Conservation (phyloP, 2,113 vertebrate genomes). For the Hippocampus zosterae region DNA sequence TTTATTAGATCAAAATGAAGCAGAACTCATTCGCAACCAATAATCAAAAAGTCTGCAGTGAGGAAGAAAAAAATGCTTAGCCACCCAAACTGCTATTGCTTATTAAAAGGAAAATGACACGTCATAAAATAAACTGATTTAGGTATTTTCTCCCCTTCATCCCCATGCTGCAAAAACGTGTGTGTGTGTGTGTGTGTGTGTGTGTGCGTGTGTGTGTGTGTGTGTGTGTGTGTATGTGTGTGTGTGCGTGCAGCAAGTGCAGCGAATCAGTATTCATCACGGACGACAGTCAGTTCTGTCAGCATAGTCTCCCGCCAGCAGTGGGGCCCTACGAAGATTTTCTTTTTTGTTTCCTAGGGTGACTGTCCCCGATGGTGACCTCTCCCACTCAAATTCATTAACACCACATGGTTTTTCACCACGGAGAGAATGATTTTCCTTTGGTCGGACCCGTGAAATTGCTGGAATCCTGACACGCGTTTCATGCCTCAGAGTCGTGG, state of each 20-base stretch:
- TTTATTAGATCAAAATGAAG: conserved; percentile 58
- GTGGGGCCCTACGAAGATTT: conserved; percentile 51
- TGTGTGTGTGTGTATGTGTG: conserved; percentile 3
- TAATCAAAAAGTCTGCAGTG: conserved; percentile 58
- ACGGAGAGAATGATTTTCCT: conserved; percentile 14
- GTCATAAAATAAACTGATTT: conserved; percentile 46
- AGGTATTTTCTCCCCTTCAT: conserved; percentile 45
- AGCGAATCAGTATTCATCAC: conserved; percentile 58
- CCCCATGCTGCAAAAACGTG: conserved; percentile 21
- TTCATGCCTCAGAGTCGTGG: background rate
- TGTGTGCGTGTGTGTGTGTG: too few species aligned
- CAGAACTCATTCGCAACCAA: conserved; percentile 54
- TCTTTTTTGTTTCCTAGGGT: conserved; percentile 35
- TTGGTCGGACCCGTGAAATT: background rate
- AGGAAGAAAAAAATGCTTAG: conserved; percentile 28
- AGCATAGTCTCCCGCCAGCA: conserved; percentile 47
- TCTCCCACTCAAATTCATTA: conserved; percentile 21
- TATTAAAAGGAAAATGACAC: conserved; percentile 48
- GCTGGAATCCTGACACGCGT: background rate
- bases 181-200: background rate
- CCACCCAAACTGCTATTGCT: conserved; percentile 42
- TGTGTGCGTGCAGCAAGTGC: background rate
- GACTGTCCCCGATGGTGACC: conserved; percentile 52
- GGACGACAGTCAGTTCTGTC: conserved; percentile 32
- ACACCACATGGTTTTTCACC: conserved; percentile 19